A percentile compares a stretch with the other conserved stretches of the same genome.
phyloP scores from a whole-genome alignment of 2,888 invertebrate species.

The Deilephila elpenor region DNA sequence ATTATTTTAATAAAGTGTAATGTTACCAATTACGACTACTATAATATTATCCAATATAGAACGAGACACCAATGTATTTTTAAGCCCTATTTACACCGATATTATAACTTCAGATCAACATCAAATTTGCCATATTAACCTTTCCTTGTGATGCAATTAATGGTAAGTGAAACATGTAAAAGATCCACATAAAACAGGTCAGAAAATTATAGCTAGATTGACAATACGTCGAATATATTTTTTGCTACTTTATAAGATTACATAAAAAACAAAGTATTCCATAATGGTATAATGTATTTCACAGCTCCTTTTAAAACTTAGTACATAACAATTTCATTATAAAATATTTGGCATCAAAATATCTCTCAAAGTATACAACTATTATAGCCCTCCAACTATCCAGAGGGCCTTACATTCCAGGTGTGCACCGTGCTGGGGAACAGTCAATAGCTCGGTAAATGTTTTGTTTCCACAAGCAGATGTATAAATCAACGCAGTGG shows the following conservation, averaged over 20 bases:
- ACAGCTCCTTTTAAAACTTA: not conserved
- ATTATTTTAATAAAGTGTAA: not conserved
- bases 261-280: too few relatives aligned
- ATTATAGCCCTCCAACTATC: too few relatives aligned
- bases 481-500: too few relatives aligned
- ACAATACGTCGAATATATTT: too few relatives aligned
- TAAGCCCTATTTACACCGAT: not conserved
- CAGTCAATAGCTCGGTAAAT: too few relatives aligned
- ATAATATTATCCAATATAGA: not conserved
- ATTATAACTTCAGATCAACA: slow-evolving; percentile 10
- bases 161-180: not conserved
- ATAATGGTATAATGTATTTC: not conserved
- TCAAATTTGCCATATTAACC: not conserved
- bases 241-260: too few relatives aligned
- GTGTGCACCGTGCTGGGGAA: too few relatives aligned
- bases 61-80: not conserved
- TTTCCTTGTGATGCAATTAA: not conserved
- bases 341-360: not conserved
- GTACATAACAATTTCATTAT: not conserved
- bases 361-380: not conserved
- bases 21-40: not conserved
- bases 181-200: too few relatives aligned
- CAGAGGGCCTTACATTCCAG: too few relatives aligned
- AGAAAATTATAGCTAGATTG: too few relatives aligned
- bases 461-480: too few relatives aligned